Evolutionary conservation across 2,113 vertebrate species (phyloP), one percentile per base, ranked within the genome.

Genomic region (Crocuta crocuta): DNA sequence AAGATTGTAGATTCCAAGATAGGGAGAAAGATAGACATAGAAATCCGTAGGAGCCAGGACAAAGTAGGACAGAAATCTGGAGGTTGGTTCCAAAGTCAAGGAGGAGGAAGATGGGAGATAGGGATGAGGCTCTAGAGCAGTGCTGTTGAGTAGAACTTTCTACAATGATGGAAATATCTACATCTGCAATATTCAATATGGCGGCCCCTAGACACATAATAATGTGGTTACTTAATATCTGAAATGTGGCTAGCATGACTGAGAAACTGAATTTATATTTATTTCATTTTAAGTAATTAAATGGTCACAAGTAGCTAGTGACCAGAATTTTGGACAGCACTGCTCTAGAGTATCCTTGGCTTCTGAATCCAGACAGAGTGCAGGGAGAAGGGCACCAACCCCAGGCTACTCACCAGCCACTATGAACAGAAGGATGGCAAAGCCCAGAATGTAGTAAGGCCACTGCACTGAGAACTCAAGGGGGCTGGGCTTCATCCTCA

Each of bases 361-460:
- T 96, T 66, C 78, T 66, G 86, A 89, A 31, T 63, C 31, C 58
- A 63, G 78, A 80, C n/a, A 48, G 78, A 81, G 43, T 50, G 35
- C 21, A 28, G 28, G 68, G n/a, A 91, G 76, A n/a, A 48, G 83
- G 89, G n/a, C 19, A 0, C 16, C 24, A 66, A 55, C n/a, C 24
- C n/a, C 55, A 33, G n/a, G 17, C 78, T 73, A 97, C 96, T 97
- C 95, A 98, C 96, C 96, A 66, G 93, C 88, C 91, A 82, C 91
- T 15, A 96, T 10, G 91, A 98, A 97, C 24, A 98, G 94, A 74
- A 97, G 19, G 50, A 88, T 39, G 73, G 68, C 35, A 10, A 95
- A 53, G 45, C 93, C 61, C 95, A 98, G 73, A 79, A 94, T 8
- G 21, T 94, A 98, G 94, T 98, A 96, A 66, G 97, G 96, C 96